These are phyloP conservation scores for Pachyramphus minor DNA, from an alignment of 2,113 vertebrate species.

Conservation along the genomic window DNA sequence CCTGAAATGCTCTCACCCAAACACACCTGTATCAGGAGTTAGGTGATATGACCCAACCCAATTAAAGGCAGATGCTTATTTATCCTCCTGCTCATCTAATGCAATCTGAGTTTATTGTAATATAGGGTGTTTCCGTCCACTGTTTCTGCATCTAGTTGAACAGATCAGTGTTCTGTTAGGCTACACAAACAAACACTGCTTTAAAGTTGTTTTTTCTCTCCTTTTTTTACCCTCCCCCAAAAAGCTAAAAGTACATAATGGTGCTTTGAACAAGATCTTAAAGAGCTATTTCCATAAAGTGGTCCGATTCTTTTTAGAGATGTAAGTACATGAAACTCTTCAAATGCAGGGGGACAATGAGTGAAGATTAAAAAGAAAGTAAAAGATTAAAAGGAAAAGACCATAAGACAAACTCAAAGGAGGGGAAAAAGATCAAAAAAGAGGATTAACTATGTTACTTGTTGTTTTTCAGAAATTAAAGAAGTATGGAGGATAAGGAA, in stretches of 20 bases:
- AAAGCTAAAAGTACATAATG: constrained; percentile 60
- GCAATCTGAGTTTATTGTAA: not conserved
- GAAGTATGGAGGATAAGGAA: constrained; percentile 81
- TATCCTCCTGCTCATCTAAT: not conserved
- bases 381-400: constrained; percentile 83
- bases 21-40: not conserved
- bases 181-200: constrained; percentile 55
- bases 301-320: constrained; percentile 68
- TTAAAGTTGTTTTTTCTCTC: constrained; percentile 57
- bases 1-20: not conserved
- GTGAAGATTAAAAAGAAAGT: constrained; percentile 82
- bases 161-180: not conserved
- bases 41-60: not conserved
- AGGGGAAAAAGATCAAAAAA: constrained; percentile 76
- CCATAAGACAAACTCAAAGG: constrained; percentile 77
- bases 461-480: constrained; percentile 84
- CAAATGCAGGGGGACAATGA: constrained; percentile 70
- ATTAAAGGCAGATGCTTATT: not conserved
- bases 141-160: not conserved
- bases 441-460: constrained; percentile 82
- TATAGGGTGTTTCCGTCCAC: not conserved
- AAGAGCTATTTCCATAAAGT: constrained; percentile 70
- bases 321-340: constrained; percentile 68
- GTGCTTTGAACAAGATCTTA: constrained; percentile 73
- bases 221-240: not conserved